phyloP scores from a whole-genome alignment of 2,113 vertebrate genomes.

The Ceratotherium simum region DNA sequence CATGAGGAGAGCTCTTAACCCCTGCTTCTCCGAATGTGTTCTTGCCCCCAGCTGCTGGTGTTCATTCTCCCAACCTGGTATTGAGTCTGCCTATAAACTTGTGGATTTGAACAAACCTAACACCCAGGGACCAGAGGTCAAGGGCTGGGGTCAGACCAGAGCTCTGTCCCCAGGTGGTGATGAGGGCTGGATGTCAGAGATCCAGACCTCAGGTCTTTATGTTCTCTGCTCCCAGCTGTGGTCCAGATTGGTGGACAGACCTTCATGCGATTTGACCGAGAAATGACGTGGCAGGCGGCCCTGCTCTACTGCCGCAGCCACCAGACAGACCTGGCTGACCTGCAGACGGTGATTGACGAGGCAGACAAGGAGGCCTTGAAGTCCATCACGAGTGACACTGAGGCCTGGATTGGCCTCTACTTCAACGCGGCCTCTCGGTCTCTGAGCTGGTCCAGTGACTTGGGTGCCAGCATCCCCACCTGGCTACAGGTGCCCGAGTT shows the following conservation, averaged over 20 bases:
- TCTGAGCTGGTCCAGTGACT: slow-evolving; percentile 64
- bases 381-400: neutral
- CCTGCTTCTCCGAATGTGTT: neutral
- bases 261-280: slow-evolving; percentile 43
- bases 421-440: neutral
- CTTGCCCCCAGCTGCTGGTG: neutral
- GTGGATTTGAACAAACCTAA: neutral
- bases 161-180: neutral
- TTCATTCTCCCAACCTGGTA: neutral
- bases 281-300: slow-evolving; percentile 47
- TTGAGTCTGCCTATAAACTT: neutral
- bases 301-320: slow-evolving; percentile 39
- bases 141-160: neutral
- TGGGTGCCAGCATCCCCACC: neutral
- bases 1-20: neutral
- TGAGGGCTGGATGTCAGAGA: neutral
- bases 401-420: slow-evolving; percentile 80
- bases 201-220: neutral
- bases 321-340: slow-evolving; percentile 44
- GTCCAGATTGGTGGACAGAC: neutral
- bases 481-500: slow-evolving; percentile 49
- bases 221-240: neutral
- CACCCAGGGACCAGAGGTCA: neutral
- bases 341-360: neutral
- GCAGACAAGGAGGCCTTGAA: neutral